phyloP scores from a whole-genome alignment of 2,113 vertebrate genomes.

The Oostethus manadensis region DNA sequence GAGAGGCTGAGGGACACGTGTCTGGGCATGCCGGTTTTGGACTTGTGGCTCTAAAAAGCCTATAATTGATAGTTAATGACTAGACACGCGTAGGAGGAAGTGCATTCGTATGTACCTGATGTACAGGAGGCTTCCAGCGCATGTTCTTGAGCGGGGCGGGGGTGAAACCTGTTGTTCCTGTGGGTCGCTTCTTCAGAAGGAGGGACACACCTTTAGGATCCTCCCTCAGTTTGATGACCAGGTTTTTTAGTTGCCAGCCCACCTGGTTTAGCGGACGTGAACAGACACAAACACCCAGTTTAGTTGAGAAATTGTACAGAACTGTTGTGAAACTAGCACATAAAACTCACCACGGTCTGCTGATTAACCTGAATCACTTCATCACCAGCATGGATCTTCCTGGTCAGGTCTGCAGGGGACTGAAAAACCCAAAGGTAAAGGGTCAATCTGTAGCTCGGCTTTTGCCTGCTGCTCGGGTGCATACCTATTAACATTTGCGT shows the following conservation, averaged over 20 bases:
- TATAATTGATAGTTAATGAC: slow-evolving; percentile 45
- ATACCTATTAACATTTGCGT: background rate
- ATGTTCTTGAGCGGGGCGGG: slow-evolving; percentile 94
- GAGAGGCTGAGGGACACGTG: slow-evolving; percentile 33
- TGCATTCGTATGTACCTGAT: slow-evolving; percentile 74
- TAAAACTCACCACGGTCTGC: slow-evolving; percentile 84
- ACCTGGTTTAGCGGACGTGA: slow-evolving; percentile 69
- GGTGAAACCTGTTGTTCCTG: slow-evolving; percentile 82
- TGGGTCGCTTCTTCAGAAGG: slow-evolving; percentile 92
- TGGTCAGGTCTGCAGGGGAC: slow-evolving; percentile 90
- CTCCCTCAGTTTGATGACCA: slow-evolving; percentile 89
- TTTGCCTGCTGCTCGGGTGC: background rate
- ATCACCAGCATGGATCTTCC: slow-evolving; percentile 95
- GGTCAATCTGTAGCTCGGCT: background rate
- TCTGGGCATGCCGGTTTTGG: slow-evolving; percentile 46
- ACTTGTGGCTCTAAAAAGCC: slow-evolving; percentile 48
- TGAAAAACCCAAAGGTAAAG: slow-evolving; percentile 45
- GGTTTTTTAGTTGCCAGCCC: slow-evolving; percentile 95
- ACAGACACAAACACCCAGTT: background rate
- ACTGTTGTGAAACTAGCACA: background rate
- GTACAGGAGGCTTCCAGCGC: slow-evolving; percentile 89
- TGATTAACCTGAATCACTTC: slow-evolving; percentile 96
- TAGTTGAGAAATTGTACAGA: background rate
- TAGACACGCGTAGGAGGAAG: slow-evolving; percentile 7
- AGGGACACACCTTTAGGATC: slow-evolving; percentile 85